Conservation (phyloP, 2,888 invertebrate genomes). For the Dynastes hyllus region DNA sequence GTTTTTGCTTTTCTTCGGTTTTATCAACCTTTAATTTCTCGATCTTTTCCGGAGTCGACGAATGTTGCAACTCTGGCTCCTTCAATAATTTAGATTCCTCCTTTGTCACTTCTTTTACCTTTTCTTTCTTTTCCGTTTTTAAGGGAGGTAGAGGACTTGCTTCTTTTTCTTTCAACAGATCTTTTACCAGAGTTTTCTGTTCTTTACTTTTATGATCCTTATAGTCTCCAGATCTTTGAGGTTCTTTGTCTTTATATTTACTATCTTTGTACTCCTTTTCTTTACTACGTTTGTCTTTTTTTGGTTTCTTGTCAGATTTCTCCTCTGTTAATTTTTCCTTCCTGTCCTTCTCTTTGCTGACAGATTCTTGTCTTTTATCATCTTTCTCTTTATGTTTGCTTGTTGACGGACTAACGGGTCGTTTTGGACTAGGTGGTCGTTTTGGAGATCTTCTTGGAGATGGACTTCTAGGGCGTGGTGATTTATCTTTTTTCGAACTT, state of each 20-base stretch:
- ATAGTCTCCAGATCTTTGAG: constrained; percentile 71
- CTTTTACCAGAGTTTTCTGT: constrained; percentile 58
- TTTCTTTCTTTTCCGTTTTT: constrained; percentile 75
- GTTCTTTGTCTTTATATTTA: constrained; percentile 65
- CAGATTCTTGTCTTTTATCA: constrained; percentile 64
- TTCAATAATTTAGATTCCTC: constrained; percentile 62
- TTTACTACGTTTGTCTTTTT: constrained; percentile 78
- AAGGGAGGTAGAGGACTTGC: constrained; percentile 72
- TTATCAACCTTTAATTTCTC: constrained; percentile 64
- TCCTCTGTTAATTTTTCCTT: constrained; percentile 57
- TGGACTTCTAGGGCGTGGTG: constrained; percentile 66
- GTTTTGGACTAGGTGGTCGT: constrained; percentile 57
- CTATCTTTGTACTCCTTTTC: constrained; percentile 75
- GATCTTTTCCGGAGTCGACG: constrained; percentile 64
- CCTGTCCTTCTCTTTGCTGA: constrained; percentile 62
- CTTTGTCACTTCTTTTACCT: constrained; percentile 68
- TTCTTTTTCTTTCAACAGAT: constrained; percentile 66
- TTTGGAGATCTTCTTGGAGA: constrained; percentile 64
- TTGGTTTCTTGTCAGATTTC: constrained; percentile 63
- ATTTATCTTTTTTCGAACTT: constrained; percentile 70
- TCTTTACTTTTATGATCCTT: constrained; percentile 71
- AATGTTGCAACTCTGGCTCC: constrained; percentile 59
- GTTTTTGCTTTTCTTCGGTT: constrained; percentile 69
- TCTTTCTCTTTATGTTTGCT: constrained; percentile 62
- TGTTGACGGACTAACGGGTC: constrained; percentile 43